Conservation (phyloP, 2,797 vertebrate genomes). For the Discoglossus pictus region DNA sequence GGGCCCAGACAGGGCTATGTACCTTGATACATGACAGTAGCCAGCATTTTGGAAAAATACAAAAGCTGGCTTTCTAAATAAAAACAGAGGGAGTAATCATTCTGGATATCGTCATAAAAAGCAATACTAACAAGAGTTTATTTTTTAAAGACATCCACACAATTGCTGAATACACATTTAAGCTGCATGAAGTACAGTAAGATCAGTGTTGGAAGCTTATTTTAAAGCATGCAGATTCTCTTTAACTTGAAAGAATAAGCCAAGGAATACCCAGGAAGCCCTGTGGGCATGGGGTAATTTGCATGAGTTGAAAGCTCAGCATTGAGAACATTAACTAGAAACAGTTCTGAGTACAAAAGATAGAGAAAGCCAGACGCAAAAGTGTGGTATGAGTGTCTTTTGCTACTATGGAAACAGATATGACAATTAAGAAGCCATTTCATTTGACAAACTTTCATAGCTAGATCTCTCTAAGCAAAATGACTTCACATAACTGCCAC, state of each 20-base stretch:
- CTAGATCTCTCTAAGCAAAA: constrained; percentile 1
- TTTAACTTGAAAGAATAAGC: constrained; percentile 36
- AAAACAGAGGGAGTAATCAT: no score
- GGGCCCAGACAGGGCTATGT: no score
- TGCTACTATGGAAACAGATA: constrained; percentile 36
- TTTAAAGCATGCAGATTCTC: constrained; percentile 11
- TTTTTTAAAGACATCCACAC: background rate
- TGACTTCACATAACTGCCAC: background rate
- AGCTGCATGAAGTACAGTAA: background rate
- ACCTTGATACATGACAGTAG: no score
- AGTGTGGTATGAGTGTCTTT: constrained; percentile 5
- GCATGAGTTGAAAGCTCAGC: constrained; percentile 42
- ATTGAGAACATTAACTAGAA: constrained; percentile 39
- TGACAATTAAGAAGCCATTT: constrained; percentile 37
- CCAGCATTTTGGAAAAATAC: no score
- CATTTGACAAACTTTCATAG: constrained; percentile 22
- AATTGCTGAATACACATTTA: constrained; percentile 7
- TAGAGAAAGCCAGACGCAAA: constrained; percentile 16
- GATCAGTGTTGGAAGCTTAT: background rate
- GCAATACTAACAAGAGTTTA: no score
- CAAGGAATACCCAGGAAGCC: constrained; percentile 5
- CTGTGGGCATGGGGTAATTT: constrained; percentile 25
- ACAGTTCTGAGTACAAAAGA: constrained; percentile 29
- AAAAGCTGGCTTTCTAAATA: no score
- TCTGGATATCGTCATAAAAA: no score